phyloP scores from a whole-genome alignment of 1,140 invertebrate genomes.

The Drosophila busckii region DNA sequence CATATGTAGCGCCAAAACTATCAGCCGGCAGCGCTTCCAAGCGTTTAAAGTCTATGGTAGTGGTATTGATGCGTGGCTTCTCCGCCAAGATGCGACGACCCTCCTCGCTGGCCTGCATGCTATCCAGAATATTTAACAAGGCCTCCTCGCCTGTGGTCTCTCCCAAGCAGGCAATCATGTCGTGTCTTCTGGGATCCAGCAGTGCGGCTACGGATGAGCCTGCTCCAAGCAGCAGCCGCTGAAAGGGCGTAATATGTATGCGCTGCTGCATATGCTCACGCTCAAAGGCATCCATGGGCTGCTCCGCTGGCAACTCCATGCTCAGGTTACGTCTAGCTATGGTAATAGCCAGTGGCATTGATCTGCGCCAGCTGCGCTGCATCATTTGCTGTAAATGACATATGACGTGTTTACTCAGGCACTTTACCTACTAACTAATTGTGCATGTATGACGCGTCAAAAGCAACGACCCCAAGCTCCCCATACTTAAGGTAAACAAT shows the following conservation, averaged over 20 bases:
- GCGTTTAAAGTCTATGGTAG: constrained; percentile 87
- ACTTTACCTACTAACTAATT: constrained; percentile 18
- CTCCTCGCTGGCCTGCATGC: constrained; percentile 82
- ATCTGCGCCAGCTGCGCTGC: constrained; percentile 37
- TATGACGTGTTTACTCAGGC: constrained; percentile 34
- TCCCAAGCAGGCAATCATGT: constrained; percentile 96
- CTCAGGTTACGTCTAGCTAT: not conserved
- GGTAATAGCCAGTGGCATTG: constrained; percentile 19
- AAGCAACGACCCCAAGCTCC: constrained; percentile 1
- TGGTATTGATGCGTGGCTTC: constrained; percentile 92
- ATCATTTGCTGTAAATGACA: constrained; percentile 43
- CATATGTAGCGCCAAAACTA: constrained; percentile 92
- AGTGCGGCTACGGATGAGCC: constrained; percentile 90
- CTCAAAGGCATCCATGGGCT: constrained; percentile 49
- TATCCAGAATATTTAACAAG: constrained; percentile 84
- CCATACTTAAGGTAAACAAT: constrained; percentile 49
- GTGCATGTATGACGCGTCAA: constrained; percentile 23
- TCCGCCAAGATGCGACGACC: constrained; percentile 87
- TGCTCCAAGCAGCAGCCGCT: constrained; percentile 86
- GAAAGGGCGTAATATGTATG: constrained; percentile 86
- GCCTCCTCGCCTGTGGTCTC: constrained; percentile 91
- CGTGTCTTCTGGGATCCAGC: constrained; percentile 85
- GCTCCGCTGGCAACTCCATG: constrained; percentile 17
- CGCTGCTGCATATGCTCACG: constrained; percentile 80
- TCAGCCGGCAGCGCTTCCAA: constrained; percentile 86